A percentile compares a stretch with the other conserved stretches of the same genome.
phyloP scores from a whole-genome alignment of 2,113 vertebrate genomes.

The Martes martes region DNA sequence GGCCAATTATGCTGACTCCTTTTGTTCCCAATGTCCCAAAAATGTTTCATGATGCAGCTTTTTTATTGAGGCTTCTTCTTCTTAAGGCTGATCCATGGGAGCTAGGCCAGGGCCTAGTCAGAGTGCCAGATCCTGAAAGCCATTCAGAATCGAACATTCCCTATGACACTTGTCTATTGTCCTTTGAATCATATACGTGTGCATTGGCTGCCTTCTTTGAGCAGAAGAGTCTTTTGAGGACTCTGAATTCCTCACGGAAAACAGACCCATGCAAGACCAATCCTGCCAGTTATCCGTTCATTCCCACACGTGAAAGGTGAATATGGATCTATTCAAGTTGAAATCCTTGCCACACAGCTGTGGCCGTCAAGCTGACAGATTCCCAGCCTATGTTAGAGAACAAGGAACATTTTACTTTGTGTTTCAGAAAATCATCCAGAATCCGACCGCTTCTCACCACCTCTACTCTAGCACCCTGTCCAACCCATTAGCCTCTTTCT shows the following conservation, averaged over 20 bases:
- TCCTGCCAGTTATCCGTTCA: neutral
- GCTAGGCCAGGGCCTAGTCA: neutral
- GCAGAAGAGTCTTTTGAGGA: neutral
- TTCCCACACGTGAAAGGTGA: neutral
- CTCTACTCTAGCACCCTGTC: neutral
- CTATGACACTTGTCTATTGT: neutral
- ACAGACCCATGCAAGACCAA: neutral
- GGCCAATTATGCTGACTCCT: conserved; percentile 36
- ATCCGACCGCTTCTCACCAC: neutral
- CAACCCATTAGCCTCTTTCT: neutral
- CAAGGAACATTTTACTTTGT: neutral
- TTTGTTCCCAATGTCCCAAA: conserved; percentile 25
- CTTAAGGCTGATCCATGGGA: neutral
- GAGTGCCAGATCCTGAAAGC: neutral
- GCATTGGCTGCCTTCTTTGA: neutral
- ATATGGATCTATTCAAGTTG: neutral
- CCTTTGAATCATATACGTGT: neutral
- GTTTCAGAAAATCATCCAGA: conserved; percentile 8
- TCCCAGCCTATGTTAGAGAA: neutral
- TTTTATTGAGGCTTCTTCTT: neutral
- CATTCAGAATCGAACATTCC: neutral
- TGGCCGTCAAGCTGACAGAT: neutral
- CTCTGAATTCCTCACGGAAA: neutral
- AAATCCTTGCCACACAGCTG: neutral
- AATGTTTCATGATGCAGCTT: neutral